Conservation (phyloP, 2,888 invertebrate species). For the Aspidiotus destructor region DNA sequence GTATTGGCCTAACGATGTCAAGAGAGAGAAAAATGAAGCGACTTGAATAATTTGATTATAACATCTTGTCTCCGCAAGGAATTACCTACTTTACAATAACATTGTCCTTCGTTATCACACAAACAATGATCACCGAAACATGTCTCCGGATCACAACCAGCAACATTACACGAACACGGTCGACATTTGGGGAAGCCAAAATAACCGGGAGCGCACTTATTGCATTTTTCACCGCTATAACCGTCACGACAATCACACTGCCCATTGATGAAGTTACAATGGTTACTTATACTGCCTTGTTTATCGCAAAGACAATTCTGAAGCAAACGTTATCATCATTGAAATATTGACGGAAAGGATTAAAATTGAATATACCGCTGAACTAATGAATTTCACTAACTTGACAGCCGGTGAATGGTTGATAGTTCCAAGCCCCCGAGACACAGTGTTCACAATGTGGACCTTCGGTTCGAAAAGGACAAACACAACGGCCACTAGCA, state of each 20-base stretch:
- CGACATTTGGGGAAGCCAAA: slow-evolving; percentile 64
- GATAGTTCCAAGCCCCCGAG: slow-evolving; percentile 69
- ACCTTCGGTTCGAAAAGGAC: slow-evolving; percentile 78
- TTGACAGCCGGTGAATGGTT: slow-evolving; percentile 66
- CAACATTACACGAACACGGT: slow-evolving; percentile 62
- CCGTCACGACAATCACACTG: slow-evolving; percentile 68
- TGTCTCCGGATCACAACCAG: slow-evolving; percentile 49
- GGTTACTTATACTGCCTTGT: slow-evolving; percentile 56
- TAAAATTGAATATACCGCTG: background rate
- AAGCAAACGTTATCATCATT: slow-evolving; percentile 27
- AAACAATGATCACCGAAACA: slow-evolving; percentile 57
- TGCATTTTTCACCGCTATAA: slow-evolving; percentile 67
- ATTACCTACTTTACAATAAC: slow-evolving; percentile 72
- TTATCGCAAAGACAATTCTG: slow-evolving; percentile 64
- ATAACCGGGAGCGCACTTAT: slow-evolving; percentile 71
- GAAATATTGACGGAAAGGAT: background rate
- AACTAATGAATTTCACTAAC: slow-evolving; percentile 23
- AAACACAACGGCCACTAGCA: slow-evolving; percentile 81
- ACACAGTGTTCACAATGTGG: slow-evolving; percentile 69
- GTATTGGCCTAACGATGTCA: slow-evolving; percentile 56
- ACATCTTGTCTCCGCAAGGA: background rate
- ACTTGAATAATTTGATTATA: background rate
- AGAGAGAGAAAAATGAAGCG: background rate
- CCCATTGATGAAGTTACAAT: slow-evolving; percentile 57
- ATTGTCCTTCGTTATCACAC: slow-evolving; percentile 66